These are phyloP conservation scores for Coryphaenoides rupestris DNA, from an alignment of 2,113 vertebrate genomes.

Conservation along the genomic window DNA sequence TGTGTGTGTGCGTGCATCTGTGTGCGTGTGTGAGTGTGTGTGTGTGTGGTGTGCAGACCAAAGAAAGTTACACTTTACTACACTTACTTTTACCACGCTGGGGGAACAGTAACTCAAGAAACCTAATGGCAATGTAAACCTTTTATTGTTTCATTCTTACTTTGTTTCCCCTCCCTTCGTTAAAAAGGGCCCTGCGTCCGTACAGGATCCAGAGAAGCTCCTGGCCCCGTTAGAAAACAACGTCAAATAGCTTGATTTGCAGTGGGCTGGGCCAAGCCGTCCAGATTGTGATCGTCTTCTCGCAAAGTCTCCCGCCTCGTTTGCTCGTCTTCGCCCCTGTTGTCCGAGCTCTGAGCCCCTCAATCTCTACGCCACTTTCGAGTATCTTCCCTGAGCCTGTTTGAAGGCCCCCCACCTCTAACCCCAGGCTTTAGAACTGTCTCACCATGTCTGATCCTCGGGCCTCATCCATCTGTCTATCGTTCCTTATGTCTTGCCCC, in stretches of 20 bases:
- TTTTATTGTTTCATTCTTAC: no score
- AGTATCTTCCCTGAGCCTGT: slow-evolving; percentile 47
- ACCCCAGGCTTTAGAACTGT: slow-evolving; percentile 51
- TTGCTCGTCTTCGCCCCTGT: slow-evolving; percentile 20
- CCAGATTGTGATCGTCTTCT: background rate
- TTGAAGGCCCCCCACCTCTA: slow-evolving; percentile 56
- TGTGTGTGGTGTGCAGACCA: background rate
- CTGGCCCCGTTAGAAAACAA: no score
- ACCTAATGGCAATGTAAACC: no score
- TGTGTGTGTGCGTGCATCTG: background rate
- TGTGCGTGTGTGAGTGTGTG: slow-evolving; percentile 7
- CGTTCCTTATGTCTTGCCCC: slow-evolving; percentile 7
- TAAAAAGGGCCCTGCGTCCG: no score
- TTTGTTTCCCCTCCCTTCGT: no score
- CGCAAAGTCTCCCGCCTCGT: background rate
- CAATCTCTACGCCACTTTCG: slow-evolving; percentile 54
- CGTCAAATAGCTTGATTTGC: no score
- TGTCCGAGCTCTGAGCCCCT: slow-evolving; percentile 46
- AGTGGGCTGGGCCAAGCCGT: no score
- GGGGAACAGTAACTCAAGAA: no score
- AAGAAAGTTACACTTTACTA: background rate
- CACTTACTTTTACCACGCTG: no score
- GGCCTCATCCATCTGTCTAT: slow-evolving; percentile 5
- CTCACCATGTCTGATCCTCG: slow-evolving; percentile 38
- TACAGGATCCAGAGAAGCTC: no score